A percentile compares a stretch with the other conserved stretches of the same genome.
These are phyloP conservation scores for Anseranas semipalmata DNA, from an alignment of 2,113 vertebrate species.

Conservation along the genomic window DNA sequence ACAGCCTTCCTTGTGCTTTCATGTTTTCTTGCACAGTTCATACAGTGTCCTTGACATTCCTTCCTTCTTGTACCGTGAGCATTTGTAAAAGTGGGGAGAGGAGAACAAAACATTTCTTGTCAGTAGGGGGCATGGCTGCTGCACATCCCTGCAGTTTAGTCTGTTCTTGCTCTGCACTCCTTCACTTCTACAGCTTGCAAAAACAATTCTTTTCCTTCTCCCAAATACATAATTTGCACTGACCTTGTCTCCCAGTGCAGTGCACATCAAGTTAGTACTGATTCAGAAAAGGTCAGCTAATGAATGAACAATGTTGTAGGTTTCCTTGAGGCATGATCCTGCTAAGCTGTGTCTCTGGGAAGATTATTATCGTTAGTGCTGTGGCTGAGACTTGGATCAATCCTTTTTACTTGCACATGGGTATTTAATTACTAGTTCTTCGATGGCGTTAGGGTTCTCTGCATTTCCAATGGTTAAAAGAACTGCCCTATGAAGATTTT, in stretches of 20 bases:
- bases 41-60: neutral
- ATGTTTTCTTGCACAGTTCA: neutral
- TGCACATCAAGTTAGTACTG: neutral
- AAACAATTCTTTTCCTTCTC: neutral
- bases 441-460: neutral
- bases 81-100: neutral
- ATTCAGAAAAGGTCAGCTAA: neutral
- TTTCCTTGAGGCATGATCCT: neutral
- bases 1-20: neutral
- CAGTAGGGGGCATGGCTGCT: neutral
- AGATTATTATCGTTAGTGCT: neutral
- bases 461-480: neutral
- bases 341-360: neutral
- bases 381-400: neutral
- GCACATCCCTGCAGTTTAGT: fast-evolving
- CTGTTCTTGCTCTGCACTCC: neutral
- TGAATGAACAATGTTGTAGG: neutral
- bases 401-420: neutral
- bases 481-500: neutral
- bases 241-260: neutral
- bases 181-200: neutral
- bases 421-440: neutral
- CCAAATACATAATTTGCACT: neutral
- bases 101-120: neutral
- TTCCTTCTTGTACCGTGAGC: neutral